Conservation (phyloP, 2,888 invertebrate genomes). For the Meteorus cinctellus region DNA sequence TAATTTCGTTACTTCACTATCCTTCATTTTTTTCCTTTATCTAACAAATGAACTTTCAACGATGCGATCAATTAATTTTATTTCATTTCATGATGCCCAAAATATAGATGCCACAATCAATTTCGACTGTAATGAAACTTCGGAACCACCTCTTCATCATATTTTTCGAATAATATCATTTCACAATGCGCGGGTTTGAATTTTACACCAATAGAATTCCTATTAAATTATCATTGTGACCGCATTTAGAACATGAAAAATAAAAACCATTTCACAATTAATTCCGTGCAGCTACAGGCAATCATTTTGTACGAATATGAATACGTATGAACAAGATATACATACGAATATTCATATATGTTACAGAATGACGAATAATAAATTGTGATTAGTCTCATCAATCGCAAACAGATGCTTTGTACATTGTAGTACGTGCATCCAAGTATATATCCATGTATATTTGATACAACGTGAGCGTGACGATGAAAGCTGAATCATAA, state of each 20-base stretch:
- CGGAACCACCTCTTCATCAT: not conserved
- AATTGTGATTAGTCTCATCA: constrained; percentile 2
- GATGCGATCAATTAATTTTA: not conserved
- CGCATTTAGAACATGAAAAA: too few species aligned
- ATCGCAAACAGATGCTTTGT: not conserved
- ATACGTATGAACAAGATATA: not conserved
- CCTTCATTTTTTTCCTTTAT: not conserved
- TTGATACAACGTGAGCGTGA: not conserved
- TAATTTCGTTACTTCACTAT: not conserved
- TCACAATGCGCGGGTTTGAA: not conserved
- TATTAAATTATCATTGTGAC: not conserved
- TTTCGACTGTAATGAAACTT: not conserved
- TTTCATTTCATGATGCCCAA: not conserved
- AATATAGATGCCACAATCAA: not conserved
- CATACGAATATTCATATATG: not conserved
- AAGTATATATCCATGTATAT: not conserved
- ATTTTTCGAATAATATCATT: not conserved
- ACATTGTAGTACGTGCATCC: not conserved
- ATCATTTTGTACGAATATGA: not conserved
- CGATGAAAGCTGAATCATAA: not conserved
- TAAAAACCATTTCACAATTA: not conserved
- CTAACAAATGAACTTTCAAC: not conserved
- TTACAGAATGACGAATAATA: not conserved
- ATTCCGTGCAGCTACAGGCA: not conserved
- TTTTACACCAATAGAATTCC: not conserved